phyloP scores from a whole-genome alignment of 2,797 vertebrate species.

The Myotis planiceps region DNA sequence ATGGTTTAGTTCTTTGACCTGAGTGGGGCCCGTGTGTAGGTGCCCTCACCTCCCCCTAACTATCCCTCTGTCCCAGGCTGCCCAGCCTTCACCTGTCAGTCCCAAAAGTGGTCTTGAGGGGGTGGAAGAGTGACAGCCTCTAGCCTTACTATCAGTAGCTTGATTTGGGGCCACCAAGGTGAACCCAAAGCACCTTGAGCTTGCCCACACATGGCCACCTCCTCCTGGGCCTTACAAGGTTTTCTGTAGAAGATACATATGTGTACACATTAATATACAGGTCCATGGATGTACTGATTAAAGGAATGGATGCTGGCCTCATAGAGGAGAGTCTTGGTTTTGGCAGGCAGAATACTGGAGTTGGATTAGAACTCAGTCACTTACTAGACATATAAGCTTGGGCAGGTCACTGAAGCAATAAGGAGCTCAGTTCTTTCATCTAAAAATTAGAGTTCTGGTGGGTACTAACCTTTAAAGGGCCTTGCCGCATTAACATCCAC shows the following conservation, averaged over 20 bases:
- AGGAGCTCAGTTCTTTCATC: background rate
- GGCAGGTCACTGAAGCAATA: background rate
- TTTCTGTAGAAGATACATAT: background rate
- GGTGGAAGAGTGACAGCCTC: background rate
- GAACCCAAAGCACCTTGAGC: background rate
- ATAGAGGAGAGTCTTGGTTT: background rate
- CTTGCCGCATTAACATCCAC: background rate
- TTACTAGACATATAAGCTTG: background rate
- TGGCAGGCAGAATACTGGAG: background rate
- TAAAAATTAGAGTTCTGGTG: background rate
- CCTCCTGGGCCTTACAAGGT: background rate
- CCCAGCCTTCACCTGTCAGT: background rate
- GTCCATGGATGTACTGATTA: background rate
- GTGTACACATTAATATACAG: background rate
- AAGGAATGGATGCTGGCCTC: background rate
- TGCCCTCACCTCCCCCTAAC: background rate
- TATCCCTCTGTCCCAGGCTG: background rate
- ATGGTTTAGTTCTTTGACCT: background rate
- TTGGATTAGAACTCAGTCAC: background rate
- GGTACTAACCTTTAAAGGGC: background rate
- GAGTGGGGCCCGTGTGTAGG: accelerated
- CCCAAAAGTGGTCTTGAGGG: background rate
- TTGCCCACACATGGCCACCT: accelerated
- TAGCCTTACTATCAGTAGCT: background rate
- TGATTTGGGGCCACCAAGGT: background rate